These are phyloP conservation scores for Tupaia tana DNA, from an alignment of 2,113 vertebrate species.

Conservation along the genomic window DNA sequence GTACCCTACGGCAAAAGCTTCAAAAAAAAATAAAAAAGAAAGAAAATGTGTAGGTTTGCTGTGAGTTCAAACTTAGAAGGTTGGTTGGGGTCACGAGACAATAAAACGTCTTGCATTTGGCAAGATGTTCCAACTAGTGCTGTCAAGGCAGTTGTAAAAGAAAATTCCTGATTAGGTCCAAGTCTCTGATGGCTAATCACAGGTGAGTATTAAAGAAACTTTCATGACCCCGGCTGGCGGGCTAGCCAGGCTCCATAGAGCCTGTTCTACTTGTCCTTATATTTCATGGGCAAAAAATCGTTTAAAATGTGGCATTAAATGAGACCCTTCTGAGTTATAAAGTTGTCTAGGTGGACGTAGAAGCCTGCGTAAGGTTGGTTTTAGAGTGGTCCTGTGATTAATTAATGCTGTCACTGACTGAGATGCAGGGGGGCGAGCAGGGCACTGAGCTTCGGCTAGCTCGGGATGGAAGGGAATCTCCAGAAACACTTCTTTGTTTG, in stretches of 20 bases:
- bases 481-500: neutral
- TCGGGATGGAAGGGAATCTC: neutral
- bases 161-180: neutral
- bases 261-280: neutral
- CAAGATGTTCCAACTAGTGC: conserved; percentile 44
- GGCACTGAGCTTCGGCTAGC: neutral
- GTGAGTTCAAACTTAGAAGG: conserved; percentile 51
- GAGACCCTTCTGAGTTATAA: conserved; percentile 56
- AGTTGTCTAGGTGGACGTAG: neutral
- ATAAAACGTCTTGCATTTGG: conserved; percentile 67
- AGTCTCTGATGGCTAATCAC: conserved; percentile 42
- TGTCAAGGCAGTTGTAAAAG: conserved; percentile 3
- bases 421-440: too few species aligned
- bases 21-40: too few species aligned
- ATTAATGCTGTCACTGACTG: neutral
- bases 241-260: neutral
- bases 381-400: conserved; percentile 1
- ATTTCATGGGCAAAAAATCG: neutral
- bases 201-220: conserved; percentile 50
- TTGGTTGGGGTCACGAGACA: conserved; percentile 31
- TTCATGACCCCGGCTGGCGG: neutral
- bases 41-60: conserved; percentile 19
- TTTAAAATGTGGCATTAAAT: neutral
- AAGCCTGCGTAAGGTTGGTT: neutral
- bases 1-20: too few species aligned